Evolutionary conservation across 2,113 vertebrate species (phyloP), one percentile per base, ranked within the genome.

Genomic region (Bathybates hornii): DNA sequence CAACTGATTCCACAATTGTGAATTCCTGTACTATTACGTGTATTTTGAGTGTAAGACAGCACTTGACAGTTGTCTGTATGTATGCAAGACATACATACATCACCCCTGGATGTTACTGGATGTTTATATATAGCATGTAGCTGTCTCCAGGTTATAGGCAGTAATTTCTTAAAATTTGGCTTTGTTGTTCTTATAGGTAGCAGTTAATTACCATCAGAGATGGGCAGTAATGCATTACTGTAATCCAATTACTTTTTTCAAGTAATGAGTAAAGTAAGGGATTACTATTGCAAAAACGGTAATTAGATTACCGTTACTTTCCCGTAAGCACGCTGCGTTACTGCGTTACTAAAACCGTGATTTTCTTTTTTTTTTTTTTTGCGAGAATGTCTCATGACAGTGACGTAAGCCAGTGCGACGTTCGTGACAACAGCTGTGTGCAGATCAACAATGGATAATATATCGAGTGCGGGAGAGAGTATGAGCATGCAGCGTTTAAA

Each of bases 311-410:
- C 12, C 1, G 2, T 27, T 27, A 57, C 54, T 57, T 57, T 57
- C 54, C 54, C 54, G 1, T 57, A 14, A 1, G 54, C 0, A 27
- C 12, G 0, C 12, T 57, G 54, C 4, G 0, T 56, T 56, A 56
- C 21, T 56, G 6, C 2, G 1, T 57, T 57, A 57, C 12, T 57
- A 57, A 27, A 57, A 3, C 24, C 12, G 12, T 27, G 54, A 56
- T 54, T 24, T 21, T 21, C 3, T 21, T 21, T 21, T 21, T 21
- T 21, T 21, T 21, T 54, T 24, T 7, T 54, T 54, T 54, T 21
- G 6, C 6, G 0, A 56, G 11, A 4, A 7, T 24, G 11, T 54
- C 53, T 24, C 53, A 24, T 6, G n/a, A 12, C n/a, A 54, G 0
- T n/a, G 19, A 52, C 19, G 3, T 9, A 52, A 52, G 50, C 50